A percentile compares a stretch with the other conserved stretches of the same genome.
These are phyloP conservation scores for Tromatobia lineatoria DNA, from an alignment of 2,888 invertebrate species.

Conservation along the genomic window DNA sequence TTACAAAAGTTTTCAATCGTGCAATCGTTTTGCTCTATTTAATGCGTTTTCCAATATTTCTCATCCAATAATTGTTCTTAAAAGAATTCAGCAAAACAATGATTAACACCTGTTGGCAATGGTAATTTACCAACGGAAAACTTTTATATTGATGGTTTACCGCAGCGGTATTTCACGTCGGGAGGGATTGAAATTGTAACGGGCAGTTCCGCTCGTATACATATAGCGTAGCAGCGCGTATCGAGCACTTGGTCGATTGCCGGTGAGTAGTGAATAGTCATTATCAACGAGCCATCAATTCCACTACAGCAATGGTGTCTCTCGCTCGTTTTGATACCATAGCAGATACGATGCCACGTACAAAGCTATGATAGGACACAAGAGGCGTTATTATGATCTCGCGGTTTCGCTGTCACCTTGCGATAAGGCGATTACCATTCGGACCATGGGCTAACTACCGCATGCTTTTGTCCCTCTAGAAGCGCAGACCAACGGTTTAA, in stretches of 20 bases:
- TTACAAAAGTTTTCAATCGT: too few species aligned
- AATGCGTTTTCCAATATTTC: background rate
- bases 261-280: slow-evolving; percentile 43
- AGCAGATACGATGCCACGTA: slow-evolving; percentile 23
- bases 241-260: slow-evolving; percentile 43
- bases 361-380: slow-evolving; percentile 24
- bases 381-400: slow-evolving; percentile 2
- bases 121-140: background rate
- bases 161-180: background rate
- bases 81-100: background rate
- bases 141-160: slow-evolving; percentile 13
- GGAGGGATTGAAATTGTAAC: slow-evolving; percentile 11
- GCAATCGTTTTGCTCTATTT: background rate
- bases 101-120: slow-evolving; percentile 42
- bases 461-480: background rate
- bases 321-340: slow-evolving; percentile 21
- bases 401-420: slow-evolving; percentile 35
- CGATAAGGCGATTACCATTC: slow-evolving; percentile 45
- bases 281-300: slow-evolving; percentile 55
- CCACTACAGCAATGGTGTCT: background rate
- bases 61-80: background rate
- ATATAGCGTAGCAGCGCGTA: slow-evolving; percentile 3
- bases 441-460: background rate
- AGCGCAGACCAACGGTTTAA: background rate
- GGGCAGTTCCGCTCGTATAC: background rate